These are phyloP conservation scores for Musca vetustissima DNA, from an alignment of 1,140 invertebrate species.

Conservation along the genomic window DNA sequence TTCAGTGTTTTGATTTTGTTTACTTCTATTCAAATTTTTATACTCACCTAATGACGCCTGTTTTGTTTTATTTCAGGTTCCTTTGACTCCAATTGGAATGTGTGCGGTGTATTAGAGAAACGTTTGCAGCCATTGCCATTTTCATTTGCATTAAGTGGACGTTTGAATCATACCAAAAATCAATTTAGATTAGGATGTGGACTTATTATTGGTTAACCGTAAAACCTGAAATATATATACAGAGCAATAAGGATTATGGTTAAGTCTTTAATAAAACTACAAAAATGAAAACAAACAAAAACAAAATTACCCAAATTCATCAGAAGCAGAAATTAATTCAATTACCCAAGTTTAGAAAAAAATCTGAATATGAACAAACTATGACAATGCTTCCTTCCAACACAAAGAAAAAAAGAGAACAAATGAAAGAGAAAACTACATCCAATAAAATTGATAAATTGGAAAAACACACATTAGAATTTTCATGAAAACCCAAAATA, in stretches of 20 bases:
- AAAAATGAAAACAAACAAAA: slow-evolving; percentile 14
- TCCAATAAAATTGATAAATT: too few relatives aligned
- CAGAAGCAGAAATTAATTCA: too few relatives aligned
- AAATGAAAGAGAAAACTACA: too few relatives aligned
- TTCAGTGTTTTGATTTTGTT: too few relatives aligned
- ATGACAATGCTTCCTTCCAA: background rate
- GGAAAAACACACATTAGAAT: too few relatives aligned
- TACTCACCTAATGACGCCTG: background rate
- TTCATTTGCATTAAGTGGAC: slow-evolving; percentile 87
- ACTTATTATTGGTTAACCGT: slow-evolving; percentile 77
- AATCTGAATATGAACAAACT: background rate
- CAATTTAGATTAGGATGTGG: slow-evolving; percentile 86
- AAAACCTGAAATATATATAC: slow-evolving; percentile 11
- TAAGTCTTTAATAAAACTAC: slow-evolving; percentile 9
- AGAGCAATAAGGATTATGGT: background rate
- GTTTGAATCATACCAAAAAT: slow-evolving; percentile 88
- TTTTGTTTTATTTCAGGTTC: slow-evolving; percentile 66
- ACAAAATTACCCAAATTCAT: too few relatives aligned
- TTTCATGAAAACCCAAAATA: too few relatives aligned
- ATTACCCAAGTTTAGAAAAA: too few relatives aligned
- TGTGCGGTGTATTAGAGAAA: slow-evolving; percentile 93
- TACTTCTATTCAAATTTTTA: too few relatives aligned
- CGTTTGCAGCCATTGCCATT: slow-evolving; percentile 91
- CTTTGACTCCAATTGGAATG: slow-evolving; percentile 93
- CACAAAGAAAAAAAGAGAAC: too few relatives aligned